These are phyloP conservation scores for Allobates femoralis DNA, from an alignment of 2,797 vertebrate species.

Conservation along the genomic window DNA sequence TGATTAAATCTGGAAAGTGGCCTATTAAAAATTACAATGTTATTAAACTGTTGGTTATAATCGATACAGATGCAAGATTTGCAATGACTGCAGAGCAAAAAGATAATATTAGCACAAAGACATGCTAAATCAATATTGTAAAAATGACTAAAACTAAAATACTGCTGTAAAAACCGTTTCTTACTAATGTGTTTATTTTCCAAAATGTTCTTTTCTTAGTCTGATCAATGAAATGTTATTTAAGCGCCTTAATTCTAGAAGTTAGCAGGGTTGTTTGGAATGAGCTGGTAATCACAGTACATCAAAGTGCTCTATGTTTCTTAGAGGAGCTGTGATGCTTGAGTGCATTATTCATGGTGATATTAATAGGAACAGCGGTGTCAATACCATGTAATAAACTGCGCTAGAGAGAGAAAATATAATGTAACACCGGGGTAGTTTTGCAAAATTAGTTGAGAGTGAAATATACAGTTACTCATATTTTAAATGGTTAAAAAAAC, in stretches of 20 bases:
- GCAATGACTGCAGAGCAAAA: constrained; percentile 12
- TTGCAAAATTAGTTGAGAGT: not conserved
- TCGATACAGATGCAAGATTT: constrained; percentile 38
- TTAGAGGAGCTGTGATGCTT: not conserved
- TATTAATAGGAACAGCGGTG: not conserved
- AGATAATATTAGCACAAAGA: constrained; percentile 29
- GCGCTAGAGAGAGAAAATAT: not conserved
- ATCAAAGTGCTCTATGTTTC: not conserved
- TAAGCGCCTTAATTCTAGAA: not conserved
- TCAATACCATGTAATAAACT: not conserved
- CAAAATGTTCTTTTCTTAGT: not conserved
- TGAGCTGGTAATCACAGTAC: constrained; percentile 20
- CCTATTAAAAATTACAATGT: constrained; percentile 29
- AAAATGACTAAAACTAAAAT: constrained; percentile 10
- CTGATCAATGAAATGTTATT: not conserved
- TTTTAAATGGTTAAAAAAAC: not conserved
- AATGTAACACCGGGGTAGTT: not conserved
- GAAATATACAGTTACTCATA: not conserved
- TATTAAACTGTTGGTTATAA: constrained; percentile 26
- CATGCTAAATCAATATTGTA: constrained; percentile 19
- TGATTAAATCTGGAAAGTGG: constrained; percentile 22
- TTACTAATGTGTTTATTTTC: constrained; percentile 13
- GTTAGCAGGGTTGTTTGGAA: not conserved
- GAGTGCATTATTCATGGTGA: not conserved
- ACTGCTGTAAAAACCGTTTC: not conserved